Conservation (phyloP, 2,797 vertebrate genomes). For the Diglossa cyanea region DNA sequence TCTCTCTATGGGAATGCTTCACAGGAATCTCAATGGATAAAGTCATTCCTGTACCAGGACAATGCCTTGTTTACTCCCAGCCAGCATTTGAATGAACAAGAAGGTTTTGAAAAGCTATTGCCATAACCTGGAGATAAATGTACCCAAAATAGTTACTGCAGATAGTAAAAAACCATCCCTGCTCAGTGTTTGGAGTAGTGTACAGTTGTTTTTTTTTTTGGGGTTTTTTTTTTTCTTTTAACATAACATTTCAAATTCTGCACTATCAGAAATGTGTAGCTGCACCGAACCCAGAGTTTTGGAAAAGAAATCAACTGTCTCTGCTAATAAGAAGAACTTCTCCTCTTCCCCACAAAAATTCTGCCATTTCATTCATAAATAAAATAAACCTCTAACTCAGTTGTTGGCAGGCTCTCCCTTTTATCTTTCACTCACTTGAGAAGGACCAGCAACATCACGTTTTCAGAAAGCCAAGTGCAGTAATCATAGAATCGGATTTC, state of each 20-base stretch:
- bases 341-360: neutral
- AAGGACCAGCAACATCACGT: constrained; percentile 44
- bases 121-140: neutral
- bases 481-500: constrained; percentile 61
- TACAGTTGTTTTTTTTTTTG: neutral
- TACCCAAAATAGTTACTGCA: neutral
- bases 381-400: constrained; percentile 50
- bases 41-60: neutral
- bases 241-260: neutral
- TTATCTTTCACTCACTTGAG: constrained; percentile 62
- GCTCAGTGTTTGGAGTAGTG: neutral
- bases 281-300: neutral
- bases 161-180: neutral
- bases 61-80: neutral
- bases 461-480: constrained; percentile 38
- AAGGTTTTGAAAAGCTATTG: neutral
- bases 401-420: constrained; percentile 55
- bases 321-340: constrained; percentile 13
- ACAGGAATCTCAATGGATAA: neutral
- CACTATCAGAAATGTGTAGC: neutral
- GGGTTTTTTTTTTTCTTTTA: neutral
- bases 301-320: constrained; percentile 28
- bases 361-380: constrained; percentile 69
- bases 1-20: neutral
- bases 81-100: neutral